These are phyloP conservation scores for Trachelus troglodyta DNA, from an alignment of 2,888 invertebrate species.

Conservation along the genomic window DNA sequence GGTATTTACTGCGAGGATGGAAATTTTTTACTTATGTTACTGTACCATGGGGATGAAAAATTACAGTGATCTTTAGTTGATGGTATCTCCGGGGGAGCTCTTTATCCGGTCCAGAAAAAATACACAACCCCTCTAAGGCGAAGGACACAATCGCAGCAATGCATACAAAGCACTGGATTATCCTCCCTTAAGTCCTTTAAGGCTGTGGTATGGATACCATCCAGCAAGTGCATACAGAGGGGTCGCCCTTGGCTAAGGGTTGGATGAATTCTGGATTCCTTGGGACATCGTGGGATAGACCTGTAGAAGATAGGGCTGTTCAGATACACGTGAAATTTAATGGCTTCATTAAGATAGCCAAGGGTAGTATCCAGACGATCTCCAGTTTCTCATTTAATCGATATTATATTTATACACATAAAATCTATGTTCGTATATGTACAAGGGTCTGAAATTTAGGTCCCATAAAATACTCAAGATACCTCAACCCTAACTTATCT, in stretches of 20 bases:
- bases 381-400: neutral
- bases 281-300: neutral
- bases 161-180: slow-evolving; percentile 23
- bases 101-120: neutral
- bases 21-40: neutral
- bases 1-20: neutral
- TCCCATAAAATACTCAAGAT: neutral
- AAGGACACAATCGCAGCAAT: slow-evolving; percentile 16
- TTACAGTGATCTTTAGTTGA: neutral
- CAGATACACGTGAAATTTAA: neutral
- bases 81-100: neutral
- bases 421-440: neutral
- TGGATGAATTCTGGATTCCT: neutral
- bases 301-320: neutral
- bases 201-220: slow-evolving; percentile 9
- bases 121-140: neutral
- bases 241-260: slow-evolving; percentile 2
- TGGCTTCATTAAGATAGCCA: neutral
- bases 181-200: slow-evolving; percentile 15
- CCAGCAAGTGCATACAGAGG: slow-evolving; percentile 15
- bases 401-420: neutral
- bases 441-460: neutral
- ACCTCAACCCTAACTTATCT: neutral
- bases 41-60: neutral
- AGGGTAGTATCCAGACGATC: neutral